Base-by-base conservation (phyloP, 2,888 invertebrate species). In the Lasioglossum villosulum region DNA sequence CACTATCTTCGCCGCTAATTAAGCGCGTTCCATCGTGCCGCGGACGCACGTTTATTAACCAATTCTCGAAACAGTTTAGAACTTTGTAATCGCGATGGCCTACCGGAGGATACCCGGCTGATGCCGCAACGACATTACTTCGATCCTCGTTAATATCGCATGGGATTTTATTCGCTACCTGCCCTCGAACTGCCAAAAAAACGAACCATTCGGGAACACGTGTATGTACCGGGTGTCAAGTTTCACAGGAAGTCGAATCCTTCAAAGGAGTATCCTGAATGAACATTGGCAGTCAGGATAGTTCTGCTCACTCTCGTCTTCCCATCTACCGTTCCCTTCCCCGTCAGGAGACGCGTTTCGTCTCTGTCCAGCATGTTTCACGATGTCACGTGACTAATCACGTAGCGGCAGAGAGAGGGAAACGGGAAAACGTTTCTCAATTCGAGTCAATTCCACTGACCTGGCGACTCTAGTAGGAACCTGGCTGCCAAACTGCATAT, bases 101-200 rank as follows among this genome's bases (percentile, higher is more conserved):
- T 30, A 34, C 27, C 66, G 68, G 37, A 48, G 72, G 30, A 30
- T 63, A 27, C 45, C 27, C 52, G 59, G 30, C 68, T 68, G 80
- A 68, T 74, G 73, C 30, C 39, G 39, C 63, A 37, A 45, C 70
- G 66, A 56, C 72, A 75, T 75, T 78, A 74, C 78, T 79, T 86
- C 78, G 81, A 89, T 78, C 78, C 78, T 76, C 76, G 82, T 80
- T 87, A 82, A 82, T 78, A 82, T 77, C 79, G 71, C 80, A 39
- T 37, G 48, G 82, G 45, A 70, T 88, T 89, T 88, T 88, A 89
- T 87, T 87, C 66, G 71, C 80, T 68, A 48, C 56, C n/a, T 52
- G 14, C 45, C 39, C 63, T 78, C 73, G 72, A 81, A 80, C 59
- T 70, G 68, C 80, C 75, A 78, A 86, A 88, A 86, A 81, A 66